Conservation (phyloP, 2,113 vertebrate genomes). For the Tachysurus fulvidraco region DNA sequence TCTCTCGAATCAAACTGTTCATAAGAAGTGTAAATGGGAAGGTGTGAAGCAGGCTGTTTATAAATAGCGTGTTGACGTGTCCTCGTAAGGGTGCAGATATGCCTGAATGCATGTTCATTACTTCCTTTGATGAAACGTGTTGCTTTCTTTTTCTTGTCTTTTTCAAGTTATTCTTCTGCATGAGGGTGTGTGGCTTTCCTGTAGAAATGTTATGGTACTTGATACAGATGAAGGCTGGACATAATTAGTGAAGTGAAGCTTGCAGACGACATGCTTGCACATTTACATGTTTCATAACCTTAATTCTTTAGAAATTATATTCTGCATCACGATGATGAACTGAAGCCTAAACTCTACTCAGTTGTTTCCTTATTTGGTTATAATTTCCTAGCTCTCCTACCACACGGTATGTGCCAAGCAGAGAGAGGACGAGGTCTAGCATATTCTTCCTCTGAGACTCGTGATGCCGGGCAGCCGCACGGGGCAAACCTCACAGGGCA, state of each 20-base stretch:
- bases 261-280: not conserved
- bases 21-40: conserved; percentile 36
- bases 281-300: not conserved
- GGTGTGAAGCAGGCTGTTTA: conserved; percentile 47
- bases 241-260: not conserved
- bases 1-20: conserved; percentile 10
- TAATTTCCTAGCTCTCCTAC: not conserved
- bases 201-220: not conserved
- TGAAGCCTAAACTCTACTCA: not conserved
- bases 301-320: not conserved
- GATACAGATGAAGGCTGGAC: not conserved
- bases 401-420: not conserved
- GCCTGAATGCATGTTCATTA: not conserved
- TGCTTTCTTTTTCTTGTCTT: not conserved
- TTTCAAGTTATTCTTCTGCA: conserved; percentile 17
- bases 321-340: not conserved
- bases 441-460: not conserved
- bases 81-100: conserved; percentile 16
- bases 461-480: not conserved
- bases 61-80: conserved; percentile 31
- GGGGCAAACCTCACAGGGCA: not conserved
- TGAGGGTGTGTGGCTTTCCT: not conserved
- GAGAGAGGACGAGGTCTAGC: not conserved
- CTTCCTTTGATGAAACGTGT: conserved; percentile 31
- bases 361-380: not conserved